phyloP scores from a whole-genome alignment of 2,113 vertebrate genomes.

The Rhinoptilus africanus region DNA sequence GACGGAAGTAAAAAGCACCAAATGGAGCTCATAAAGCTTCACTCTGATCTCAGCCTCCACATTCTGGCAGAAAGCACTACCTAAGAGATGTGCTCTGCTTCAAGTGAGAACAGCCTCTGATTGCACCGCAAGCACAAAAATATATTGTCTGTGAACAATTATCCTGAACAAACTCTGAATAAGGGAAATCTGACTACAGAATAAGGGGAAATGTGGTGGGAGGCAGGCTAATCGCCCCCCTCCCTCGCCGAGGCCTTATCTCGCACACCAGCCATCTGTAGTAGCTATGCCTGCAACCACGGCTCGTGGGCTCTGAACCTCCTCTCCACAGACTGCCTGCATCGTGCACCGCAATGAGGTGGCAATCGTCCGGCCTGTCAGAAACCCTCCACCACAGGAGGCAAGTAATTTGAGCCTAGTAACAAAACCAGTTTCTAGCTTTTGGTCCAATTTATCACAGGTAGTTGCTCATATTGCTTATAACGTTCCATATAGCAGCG shows the following conservation, averaged over 20 bases:
- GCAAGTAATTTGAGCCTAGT: not conserved
- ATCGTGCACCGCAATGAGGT: not conserved
- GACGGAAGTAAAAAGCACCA: slow-evolving; percentile 68
- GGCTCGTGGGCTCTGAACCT: not conserved
- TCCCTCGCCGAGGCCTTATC: not conserved
- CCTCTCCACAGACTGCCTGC: not conserved
- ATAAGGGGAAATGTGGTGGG: not conserved
- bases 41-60: slow-evolving; percentile 69
- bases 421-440: not conserved
- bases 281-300: not conserved
- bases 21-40: slow-evolving; percentile 51
- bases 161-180: slow-evolving; percentile 45
- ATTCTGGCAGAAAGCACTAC: slow-evolving; percentile 68
- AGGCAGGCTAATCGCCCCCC: not conserved
- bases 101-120: slow-evolving; percentile 55
- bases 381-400: not conserved
- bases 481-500: not conserved
- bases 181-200: slow-evolving; percentile 40
- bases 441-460: not conserved
- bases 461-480: not conserved
- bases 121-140: slow-evolving; percentile 54
- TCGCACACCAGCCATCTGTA: not conserved
- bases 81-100: slow-evolving; percentile 61
- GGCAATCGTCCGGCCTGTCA: not conserved
- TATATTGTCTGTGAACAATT: slow-evolving; percentile 62